Evolutionary conservation across 1,140 invertebrate genomes (phyloP).

Genomic region (Brachystomella parvula): DNA sequence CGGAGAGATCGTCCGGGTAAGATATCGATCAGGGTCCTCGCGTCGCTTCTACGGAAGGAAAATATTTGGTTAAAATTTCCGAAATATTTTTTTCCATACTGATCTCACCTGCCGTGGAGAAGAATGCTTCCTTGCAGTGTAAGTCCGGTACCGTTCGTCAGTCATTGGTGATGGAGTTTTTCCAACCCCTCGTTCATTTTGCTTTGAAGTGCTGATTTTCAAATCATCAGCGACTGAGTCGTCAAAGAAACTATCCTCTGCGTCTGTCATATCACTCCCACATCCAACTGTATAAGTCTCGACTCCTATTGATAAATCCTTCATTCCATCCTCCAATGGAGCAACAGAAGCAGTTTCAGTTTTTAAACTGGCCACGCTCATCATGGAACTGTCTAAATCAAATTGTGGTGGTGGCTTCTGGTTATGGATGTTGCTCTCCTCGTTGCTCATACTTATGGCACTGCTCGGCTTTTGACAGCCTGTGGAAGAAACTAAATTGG

Average conservation of each 20-base stretch:
- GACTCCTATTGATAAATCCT: neutral
- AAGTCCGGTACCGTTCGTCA: neutral
- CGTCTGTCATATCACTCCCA: neutral
- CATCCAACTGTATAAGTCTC: slow-evolving; percentile 9
- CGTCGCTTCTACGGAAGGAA: neutral
- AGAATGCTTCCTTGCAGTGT: neutral
- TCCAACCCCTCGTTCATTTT: neutral
- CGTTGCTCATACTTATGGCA: neutral
- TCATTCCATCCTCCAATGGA: neutral
- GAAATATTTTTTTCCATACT: too few species aligned
- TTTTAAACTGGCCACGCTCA: slow-evolving; percentile 13
- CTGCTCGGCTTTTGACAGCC: neutral
- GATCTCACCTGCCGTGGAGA: neutral
- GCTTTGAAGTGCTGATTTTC: neutral
- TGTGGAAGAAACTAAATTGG: neutral
- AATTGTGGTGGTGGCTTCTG: neutral
- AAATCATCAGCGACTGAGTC: neutral
- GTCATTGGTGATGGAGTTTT: neutral
- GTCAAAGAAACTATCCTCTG: slow-evolving; percentile 9
- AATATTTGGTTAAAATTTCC: too few species aligned
- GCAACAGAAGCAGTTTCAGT: slow-evolving; percentile 5
- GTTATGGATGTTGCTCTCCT: neutral
- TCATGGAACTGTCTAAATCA: slow-evolving; percentile 17
- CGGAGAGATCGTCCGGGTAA: slow-evolving; percentile 13
- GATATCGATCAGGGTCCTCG: slow-evolving; percentile 9